Evolutionary conservation across 1,140 invertebrate genomes (phyloP), one percentile per base, ranked within the genome.

Genomic region (Nebria ingens): DNA sequence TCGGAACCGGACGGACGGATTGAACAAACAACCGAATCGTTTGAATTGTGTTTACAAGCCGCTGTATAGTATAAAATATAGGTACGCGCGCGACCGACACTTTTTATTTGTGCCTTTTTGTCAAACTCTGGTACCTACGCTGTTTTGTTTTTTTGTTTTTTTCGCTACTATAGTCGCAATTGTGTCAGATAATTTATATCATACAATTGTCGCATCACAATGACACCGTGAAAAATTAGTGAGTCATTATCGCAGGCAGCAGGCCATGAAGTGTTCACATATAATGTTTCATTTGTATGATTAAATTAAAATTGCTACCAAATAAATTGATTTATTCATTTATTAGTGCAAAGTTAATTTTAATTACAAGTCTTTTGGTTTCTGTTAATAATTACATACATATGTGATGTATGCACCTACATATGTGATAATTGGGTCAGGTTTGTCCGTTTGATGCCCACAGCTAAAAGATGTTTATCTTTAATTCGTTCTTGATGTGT

Each of bases 211-310:
- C 40, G 9, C 9, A 45, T 45, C 40, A 17, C 40, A 45, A 45
- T 45, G 40, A 45, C 40, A 45, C 40, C 40, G 40, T 45, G 40
- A 45, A 45, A 45, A 45, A 45, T 45, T 45, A 45, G 40, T 45
- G 17, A 9, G 17, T 45, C 15, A 45, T 45, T 45, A 45, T 17
- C 9, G 40, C 9, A 17, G 9, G 40, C 40, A 45, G 40, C 17
- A 45, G 40, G 40, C 40, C 40, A 17, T 45, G 40, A 45, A 45
- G 40, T 45, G 40, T 45, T 4, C 40, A 45, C 40, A 17, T 9
- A 45, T 17, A 45, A 45, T 34, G 25, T 34, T 9, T n/a, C 25
- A 34, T 34, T 9, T 34, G n/a, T 34, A 34, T 34, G n/a, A n/a
- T n/a, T n/a, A n/a, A n/a, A n/a, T 29, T 29, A 4, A 29, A 4